phyloP scores from a whole-genome alignment of 2,888 invertebrate species.

The Pollenia griseotomentosa region DNA sequence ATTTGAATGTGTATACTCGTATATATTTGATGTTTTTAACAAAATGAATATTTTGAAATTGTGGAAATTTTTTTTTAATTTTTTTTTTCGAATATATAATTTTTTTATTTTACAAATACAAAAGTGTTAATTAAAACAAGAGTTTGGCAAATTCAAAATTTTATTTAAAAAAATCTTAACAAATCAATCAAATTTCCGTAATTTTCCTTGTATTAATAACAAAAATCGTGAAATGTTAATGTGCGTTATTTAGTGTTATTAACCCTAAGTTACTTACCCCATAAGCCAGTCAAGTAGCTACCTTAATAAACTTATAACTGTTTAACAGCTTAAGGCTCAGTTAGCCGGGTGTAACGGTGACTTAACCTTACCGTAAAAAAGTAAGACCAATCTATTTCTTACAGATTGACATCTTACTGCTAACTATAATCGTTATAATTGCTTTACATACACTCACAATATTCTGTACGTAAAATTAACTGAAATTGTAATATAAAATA shows the following conservation, averaged over 20 bases:
- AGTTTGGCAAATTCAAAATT: not conserved
- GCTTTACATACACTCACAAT: no score
- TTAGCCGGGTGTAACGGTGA: no score
- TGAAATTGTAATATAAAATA: no score
- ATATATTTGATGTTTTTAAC: not conserved
- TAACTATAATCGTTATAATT: no score
- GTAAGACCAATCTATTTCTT: no score
- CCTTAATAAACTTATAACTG: no score
- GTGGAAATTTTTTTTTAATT: slow-evolving; percentile 1
- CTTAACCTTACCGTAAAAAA: no score
- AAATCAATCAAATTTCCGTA: not conserved
- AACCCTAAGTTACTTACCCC: no score
- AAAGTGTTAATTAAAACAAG: slow-evolving; percentile 20
- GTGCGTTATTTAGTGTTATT: not conserved
- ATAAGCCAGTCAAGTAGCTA: no score
- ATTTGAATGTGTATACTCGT: not conserved
- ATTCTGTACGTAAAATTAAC: no score
- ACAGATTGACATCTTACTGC: no score
- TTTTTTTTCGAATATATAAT: not conserved
- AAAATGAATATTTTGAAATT: not conserved
- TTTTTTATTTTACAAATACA: slow-evolving; percentile 19
- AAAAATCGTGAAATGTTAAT: not conserved
- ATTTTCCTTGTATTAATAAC: not conserved
- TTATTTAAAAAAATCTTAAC: not conserved
- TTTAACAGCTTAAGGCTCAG: no score